Evolutionary conservation across 2,888 invertebrate genomes (phyloP).

Genomic region (Hybos culiciformis): DNA sequence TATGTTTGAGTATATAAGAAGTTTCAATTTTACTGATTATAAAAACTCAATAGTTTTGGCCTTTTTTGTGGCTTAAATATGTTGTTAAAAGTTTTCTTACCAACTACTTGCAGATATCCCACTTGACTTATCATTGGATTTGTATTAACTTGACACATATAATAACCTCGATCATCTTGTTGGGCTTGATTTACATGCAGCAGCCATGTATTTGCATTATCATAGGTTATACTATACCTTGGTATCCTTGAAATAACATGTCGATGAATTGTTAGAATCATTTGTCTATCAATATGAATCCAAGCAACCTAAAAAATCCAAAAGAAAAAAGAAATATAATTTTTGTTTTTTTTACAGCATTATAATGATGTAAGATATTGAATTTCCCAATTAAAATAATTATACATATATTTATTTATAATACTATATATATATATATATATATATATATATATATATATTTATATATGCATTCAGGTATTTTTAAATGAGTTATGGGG

Average conservation of each 20-base stretch:
- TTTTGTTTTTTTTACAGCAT: no score
- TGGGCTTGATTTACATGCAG: slow-evolving; percentile 84
- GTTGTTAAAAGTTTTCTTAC: slow-evolving; percentile 41
- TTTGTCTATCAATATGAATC: slow-evolving; percentile 89
- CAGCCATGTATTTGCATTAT: slow-evolving; percentile 85
- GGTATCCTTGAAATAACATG: slow-evolving; percentile 83
- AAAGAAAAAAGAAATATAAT: no score
- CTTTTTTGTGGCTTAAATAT: neutral
- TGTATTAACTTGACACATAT: slow-evolving; percentile 54
- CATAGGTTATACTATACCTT: slow-evolving; percentile 80
- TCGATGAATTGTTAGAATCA: slow-evolving; percentile 83
- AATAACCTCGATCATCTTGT: slow-evolving; percentile 77
- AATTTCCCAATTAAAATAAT: no score
- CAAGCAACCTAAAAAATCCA: slow-evolving; percentile 62
- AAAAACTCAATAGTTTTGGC: neutral
- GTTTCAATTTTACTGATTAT: neutral
- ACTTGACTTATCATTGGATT: slow-evolving; percentile 93
- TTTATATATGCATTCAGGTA: no score
- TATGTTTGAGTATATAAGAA: no score
- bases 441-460: no score
- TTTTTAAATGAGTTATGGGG: no score
- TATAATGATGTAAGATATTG: no score
- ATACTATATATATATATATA: no score
- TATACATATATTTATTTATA: no score
- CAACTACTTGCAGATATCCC: slow-evolving; percentile 83